phyloP scores from a whole-genome alignment of 1,140 invertebrate species.

The Drosophila pallidifrons region DNA sequence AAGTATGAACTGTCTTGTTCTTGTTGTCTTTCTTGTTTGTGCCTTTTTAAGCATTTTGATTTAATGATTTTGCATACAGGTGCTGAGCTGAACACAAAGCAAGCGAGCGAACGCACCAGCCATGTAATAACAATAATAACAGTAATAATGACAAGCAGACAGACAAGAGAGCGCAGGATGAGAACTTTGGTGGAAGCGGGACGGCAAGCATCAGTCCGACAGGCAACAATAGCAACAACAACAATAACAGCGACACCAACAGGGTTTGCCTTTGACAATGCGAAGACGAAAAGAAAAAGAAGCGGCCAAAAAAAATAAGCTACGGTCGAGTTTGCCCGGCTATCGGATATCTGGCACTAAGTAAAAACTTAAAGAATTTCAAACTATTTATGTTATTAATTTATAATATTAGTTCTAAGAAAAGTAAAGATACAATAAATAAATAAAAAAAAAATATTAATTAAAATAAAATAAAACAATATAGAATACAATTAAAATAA shows the following conservation, averaged over 20 bases:
- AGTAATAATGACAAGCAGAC: constrained; percentile 19
- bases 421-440: no score
- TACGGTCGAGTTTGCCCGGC: background rate
- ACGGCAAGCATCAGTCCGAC: background rate
- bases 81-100: background rate
- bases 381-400: no score
- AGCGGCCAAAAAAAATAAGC: constrained; percentile 8
- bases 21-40: background rate
- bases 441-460: no score
- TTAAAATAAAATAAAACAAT: no score
- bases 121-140: constrained; percentile 47
- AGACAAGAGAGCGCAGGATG: background rate
- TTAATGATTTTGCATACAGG: constrained; percentile 6
- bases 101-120: background rate
- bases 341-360: background rate
- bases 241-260: background rate
- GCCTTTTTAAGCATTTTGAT: background rate
- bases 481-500: no score
- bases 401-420: no score
- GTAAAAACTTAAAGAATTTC: background rate
- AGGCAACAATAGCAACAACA: constrained; percentile 13
- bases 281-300: constrained; percentile 14
- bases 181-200: background rate
- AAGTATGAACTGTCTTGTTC: constrained; percentile 1
- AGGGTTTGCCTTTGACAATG: constrained; percentile 44